Evolutionary conservation across 1,140 invertebrate genomes (phyloP).

Genomic region (Grapholita molesta): DNA sequence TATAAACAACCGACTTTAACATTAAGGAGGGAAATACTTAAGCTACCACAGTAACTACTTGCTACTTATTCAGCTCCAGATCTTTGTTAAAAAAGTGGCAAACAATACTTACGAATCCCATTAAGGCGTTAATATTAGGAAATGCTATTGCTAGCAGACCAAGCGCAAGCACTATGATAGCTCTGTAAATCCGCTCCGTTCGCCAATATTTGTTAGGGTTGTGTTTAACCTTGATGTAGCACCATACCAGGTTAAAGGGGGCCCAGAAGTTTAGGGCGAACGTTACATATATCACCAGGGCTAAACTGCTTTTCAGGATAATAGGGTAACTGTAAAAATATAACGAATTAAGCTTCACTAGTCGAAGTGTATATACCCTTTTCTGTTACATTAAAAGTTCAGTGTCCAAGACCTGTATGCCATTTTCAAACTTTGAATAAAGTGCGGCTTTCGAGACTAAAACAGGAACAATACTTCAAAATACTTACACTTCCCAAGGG

Average conservation of each 20-base stretch:
- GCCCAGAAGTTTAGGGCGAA: conserved; percentile 68
- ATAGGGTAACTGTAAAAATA: conserved; percentile 52
- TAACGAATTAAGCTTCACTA: background rate
- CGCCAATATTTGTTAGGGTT: conserved; percentile 47
- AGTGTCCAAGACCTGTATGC: no score
- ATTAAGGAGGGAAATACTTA: no score
- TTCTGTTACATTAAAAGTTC: no score
- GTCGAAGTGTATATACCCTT: no score
- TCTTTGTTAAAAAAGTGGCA: no score
- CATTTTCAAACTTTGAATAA: background rate
- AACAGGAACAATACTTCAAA: background rate
- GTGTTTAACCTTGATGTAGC: conserved; percentile 55
- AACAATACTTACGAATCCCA: conserved; percentile 60
- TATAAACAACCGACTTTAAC: no score
- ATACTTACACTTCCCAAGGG: conserved; percentile 40
- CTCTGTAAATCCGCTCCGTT: conserved; percentile 62
- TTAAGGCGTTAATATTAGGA: conserved; percentile 61
- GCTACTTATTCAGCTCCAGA: no score
- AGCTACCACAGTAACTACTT: no score
- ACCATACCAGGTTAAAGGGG: conserved; percentile 64
- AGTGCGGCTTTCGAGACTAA: no score
- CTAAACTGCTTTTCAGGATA: conserved; percentile 56
- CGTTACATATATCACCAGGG: conserved; percentile 63
- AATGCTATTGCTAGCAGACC: conserved; percentile 56
- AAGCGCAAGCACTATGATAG: conserved; percentile 43